Evolutionary conservation across 2,888 invertebrate genomes (phyloP).

Genomic region (Pachymerium ferrugineum): DNA sequence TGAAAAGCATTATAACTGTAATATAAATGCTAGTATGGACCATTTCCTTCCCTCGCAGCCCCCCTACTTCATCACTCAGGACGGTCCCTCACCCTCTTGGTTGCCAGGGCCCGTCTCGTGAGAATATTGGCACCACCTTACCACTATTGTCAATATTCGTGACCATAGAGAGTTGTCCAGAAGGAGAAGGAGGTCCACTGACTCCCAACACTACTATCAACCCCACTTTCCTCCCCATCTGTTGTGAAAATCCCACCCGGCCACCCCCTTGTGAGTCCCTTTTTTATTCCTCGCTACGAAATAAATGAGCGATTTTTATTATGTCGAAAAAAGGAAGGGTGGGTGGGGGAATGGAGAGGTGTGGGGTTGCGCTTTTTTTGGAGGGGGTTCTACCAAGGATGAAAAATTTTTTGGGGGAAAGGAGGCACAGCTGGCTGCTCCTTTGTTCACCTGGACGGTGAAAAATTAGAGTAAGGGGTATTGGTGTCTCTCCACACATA

Average conservation of each 20-base stretch:
- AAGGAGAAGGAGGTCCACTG: slow-evolving; percentile 22
- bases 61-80: slow-evolving; percentile 27
- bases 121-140: slow-evolving; percentile 8
- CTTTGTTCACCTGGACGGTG: slow-evolving; percentile 27
- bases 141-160: slow-evolving; percentile 14
- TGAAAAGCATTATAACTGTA: slow-evolving; percentile 13
- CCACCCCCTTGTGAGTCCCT: slow-evolving; percentile 15
- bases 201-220: slow-evolving; percentile 19
- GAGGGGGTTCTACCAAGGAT: slow-evolving; percentile 16
- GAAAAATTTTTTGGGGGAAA: slow-evolving; percentile 25
- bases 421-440: slow-evolving; percentile 16
- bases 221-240: slow-evolving; percentile 25
- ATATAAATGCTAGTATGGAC: slow-evolving; percentile 25
- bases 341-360: slow-evolving; percentile 1
- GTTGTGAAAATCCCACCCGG: slow-evolving; percentile 22
- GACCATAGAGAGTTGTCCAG: slow-evolving; percentile 25
- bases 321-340: background rate
- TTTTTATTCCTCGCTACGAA: slow-evolving; percentile 23
- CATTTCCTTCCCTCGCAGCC: slow-evolving; percentile 22
- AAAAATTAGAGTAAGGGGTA: slow-evolving; percentile 27
- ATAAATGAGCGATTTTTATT: slow-evolving; percentile 27
- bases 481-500: slow-evolving; percentile 19
- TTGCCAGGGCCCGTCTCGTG: slow-evolving; percentile 27
- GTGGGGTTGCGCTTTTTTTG: slow-evolving; percentile 24
- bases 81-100: slow-evolving; percentile 1